A percentile compares a stretch with the other conserved stretches of the same genome.
Conservation (phyloP, 2,888 invertebrate species). For the Acronicta psi region DNA sequence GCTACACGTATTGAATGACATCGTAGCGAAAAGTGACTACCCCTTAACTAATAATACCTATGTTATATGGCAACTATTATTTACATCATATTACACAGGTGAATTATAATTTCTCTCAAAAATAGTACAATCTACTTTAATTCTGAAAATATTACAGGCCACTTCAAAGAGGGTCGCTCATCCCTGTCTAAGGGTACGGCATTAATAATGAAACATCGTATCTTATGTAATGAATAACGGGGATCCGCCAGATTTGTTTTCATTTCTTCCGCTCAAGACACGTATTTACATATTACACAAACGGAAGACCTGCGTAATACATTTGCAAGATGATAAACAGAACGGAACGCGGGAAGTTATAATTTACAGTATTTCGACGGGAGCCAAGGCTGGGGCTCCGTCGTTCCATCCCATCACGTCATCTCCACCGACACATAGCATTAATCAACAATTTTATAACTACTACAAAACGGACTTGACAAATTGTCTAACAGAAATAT, state of each 20-base stretch:
- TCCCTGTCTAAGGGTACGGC: slow-evolving; percentile 49
- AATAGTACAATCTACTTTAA: slow-evolving; percentile 41
- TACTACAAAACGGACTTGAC: slow-evolving; percentile 21
- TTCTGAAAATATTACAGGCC: slow-evolving; percentile 39
- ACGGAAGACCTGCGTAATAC: slow-evolving; percentile 76
- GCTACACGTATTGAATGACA: too few relatives aligned
- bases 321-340: slow-evolving; percentile 81
- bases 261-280: slow-evolving; percentile 75
- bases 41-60: neutral
- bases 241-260: slow-evolving; percentile 69
- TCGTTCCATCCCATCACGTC: slow-evolving; percentile 65
- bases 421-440: slow-evolving; percentile 61
- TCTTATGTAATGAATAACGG: slow-evolving; percentile 64
- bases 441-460: slow-evolving; percentile 70
- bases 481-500: slow-evolving; percentile 6
- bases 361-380: slow-evolving; percentile 70
- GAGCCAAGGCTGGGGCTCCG: slow-evolving; percentile 51
- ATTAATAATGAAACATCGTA: slow-evolving; percentile 63
- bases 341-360: slow-evolving; percentile 76
- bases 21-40: too few relatives aligned
- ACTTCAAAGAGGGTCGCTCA: slow-evolving; percentile 54
- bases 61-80: neutral
- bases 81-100: slow-evolving; percentile 12
- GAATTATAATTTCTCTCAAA: slow-evolving; percentile 43
- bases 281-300: slow-evolving; percentile 79